Evolutionary conservation across 2,888 invertebrate genomes (phyloP), one percentile per base, ranked within the genome.

Genomic region (Eristalinus sepulchralis): DNA sequence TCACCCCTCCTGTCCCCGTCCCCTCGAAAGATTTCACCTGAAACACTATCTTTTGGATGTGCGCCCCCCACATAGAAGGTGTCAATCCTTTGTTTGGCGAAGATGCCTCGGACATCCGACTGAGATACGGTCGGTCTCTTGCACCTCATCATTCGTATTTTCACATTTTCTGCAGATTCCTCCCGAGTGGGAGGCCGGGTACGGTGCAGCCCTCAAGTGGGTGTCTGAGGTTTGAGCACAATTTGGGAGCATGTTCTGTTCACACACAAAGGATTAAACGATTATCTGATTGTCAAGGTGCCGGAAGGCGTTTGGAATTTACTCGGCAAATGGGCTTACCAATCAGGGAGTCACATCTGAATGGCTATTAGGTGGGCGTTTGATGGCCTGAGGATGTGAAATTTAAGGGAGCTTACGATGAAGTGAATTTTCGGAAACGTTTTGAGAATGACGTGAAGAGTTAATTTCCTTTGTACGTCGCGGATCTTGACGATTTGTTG

Each of bases 31-130:
- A 84, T 85, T 85, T 76, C 53, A 80, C 80, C 67, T 77, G 72
- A 76, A 72, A 36, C 9, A 66, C 13, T 34, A 64, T 34, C 63
- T 47, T 11, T 36, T 17, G 75, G n/a, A 31, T n/a, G 63, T 13
- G n/a, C 17, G 6, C 13, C 53, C 11, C 3, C 1, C 20, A 4
- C 22, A 55, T 8, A 2, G 1, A 20, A 10, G 55, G 22, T 9
- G 20, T 8, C 22, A 17, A n/a, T 55, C 75, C 70, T 55, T 79
- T 84, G 84, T 71, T 77, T 27, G 34, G 34, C 39, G 36, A 76
- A 85, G 68, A 81, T 68, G 72, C 81, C 72, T 77, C 84, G 84
- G 84, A 85, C 76, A 72, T 85, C 84, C 84, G 84, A 39, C 34
- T 53, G 59, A 66, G 57, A 57, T 57, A 57, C 5, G 17, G 10